Conservation (phyloP, 2,888 invertebrate genomes). For the Latrodectus hesperus region DNA sequence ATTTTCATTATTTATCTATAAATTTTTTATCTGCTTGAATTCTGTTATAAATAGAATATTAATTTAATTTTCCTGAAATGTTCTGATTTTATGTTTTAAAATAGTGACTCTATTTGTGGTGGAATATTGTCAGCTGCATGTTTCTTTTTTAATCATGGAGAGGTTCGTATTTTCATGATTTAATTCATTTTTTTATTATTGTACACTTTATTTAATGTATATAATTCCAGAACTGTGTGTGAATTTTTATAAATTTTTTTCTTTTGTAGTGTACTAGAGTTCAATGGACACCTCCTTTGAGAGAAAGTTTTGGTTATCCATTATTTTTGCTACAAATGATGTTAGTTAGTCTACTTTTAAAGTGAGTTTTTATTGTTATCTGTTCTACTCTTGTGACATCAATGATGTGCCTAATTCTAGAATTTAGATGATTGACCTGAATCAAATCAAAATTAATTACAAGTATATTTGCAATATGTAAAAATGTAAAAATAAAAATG, state of each 20-base stretch:
- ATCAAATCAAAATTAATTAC: too few species aligned
- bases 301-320: conserved; percentile 91
- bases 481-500: too few species aligned
- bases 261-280: conserved; percentile 81
- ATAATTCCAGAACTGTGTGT: background rate
- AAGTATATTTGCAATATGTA: too few species aligned
- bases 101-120: conserved; percentile 83
- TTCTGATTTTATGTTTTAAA: background rate
- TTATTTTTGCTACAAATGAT: conserved; percentile 83
- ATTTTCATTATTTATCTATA: too few species aligned
- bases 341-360: conserved; percentile 66
- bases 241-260: background rate
- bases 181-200: background rate
- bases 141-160: conserved; percentile 88
- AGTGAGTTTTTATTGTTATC: conserved; percentile 6
- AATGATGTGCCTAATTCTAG: too few species aligned
- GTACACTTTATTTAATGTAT: background rate
- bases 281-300: conserved; percentile 88
- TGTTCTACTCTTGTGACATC: too few species aligned
- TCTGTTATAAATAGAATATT: too few species aligned
- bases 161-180: conserved; percentile 76
- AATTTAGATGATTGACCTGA: too few species aligned
- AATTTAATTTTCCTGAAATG: too few species aligned
- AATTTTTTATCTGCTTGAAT: too few species aligned
- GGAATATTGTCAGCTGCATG: conserved; percentile 83